Base-by-base conservation (phyloP, 2,797 vertebrate genomes). In the Sebastiscus tertius region DNA sequence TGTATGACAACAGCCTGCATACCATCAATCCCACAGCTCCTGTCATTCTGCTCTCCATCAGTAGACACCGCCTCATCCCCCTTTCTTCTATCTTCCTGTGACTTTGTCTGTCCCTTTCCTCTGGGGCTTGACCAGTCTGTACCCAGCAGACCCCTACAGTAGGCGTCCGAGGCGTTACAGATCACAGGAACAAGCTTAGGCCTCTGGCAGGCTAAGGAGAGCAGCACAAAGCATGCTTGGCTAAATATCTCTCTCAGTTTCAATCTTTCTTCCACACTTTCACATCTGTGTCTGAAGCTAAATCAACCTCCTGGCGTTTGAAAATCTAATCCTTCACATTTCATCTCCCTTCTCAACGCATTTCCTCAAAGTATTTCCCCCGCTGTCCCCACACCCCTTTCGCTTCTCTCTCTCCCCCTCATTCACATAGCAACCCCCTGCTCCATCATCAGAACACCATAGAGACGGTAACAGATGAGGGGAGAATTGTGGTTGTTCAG, bases 401-500 rank as follows among this genome's bases (percentile, higher is more conserved):
- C 16, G 26, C 46, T 34, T 29, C 59, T 33, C 22, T 66, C 34
- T 75, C 22, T 66, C 34, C 72, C 29, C n/a, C 31, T 74, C 18
- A 29, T 29, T 49, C 46, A 56, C 61, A 60, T 16, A 58, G 52
- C 55, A 62, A 36, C 64, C 22, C 22, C 20, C 20, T 72, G 59
- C 67, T 80, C 68, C 65, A 69, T 80, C 80, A 75, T 69, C 68
- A 26, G 39, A 79, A 14, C 68, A 24, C 60, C 75, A 59, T 3
- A 55, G 72, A 58, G 61, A 85, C 70, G 75, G 81, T 59, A 75
- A 82, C 73, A 76, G 76, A 82, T 78, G 54, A 82, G 61, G 34
- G 31, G 31, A 59, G 72, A 55, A 78, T 81, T 64, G 60, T 62
- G 22, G 68, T 63, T 83, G 78, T 70, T 82, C 72, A 29, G 77